phyloP scores from a whole-genome alignment of 1,140 invertebrate genomes.

The Leptopilina boulardi region DNA sequence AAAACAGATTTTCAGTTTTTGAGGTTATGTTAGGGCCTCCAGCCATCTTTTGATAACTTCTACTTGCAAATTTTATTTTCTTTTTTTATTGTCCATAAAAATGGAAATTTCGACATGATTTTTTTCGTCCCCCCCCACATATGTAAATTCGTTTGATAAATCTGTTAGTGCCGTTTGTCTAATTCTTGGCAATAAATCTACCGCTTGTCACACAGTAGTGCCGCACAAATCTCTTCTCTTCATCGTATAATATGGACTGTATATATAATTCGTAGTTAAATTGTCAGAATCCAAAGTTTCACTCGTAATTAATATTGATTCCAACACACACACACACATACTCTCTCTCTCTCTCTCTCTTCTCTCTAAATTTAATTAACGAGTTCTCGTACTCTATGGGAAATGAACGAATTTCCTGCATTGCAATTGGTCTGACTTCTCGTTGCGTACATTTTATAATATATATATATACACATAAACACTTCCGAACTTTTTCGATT shows the following conservation, averaged over 20 bases:
- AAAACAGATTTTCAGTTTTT: no score
- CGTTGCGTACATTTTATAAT: no score
- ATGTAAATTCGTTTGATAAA: background rate
- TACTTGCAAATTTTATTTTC: no score
- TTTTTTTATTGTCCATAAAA: no score
- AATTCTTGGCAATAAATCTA: no score
- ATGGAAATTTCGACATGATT: no score
- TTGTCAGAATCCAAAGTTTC: background rate
- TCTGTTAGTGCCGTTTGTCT: no score
- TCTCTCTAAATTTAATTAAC: constrained; percentile 15
- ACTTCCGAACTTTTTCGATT: background rate
- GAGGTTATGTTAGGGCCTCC: no score
- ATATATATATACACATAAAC: no score
- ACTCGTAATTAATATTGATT: constrained; percentile 26
- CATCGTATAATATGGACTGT: background rate
- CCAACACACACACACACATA: background rate
- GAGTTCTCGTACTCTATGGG: background rate
- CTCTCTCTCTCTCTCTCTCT: background rate
- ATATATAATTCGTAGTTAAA: constrained; percentile 18
- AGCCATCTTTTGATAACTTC: no score
- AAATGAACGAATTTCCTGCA: constrained; percentile 25
- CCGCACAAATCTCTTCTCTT: no score
- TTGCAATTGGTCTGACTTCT: background rate
- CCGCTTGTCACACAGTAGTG: no score
- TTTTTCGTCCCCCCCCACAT: background rate